Percentiles rank a stretch among this genome's conserved stretches.
Evolutionary conservation across 2,113 vertebrate species (phyloP).

Genomic region (Zapus hudsonius): DNA sequence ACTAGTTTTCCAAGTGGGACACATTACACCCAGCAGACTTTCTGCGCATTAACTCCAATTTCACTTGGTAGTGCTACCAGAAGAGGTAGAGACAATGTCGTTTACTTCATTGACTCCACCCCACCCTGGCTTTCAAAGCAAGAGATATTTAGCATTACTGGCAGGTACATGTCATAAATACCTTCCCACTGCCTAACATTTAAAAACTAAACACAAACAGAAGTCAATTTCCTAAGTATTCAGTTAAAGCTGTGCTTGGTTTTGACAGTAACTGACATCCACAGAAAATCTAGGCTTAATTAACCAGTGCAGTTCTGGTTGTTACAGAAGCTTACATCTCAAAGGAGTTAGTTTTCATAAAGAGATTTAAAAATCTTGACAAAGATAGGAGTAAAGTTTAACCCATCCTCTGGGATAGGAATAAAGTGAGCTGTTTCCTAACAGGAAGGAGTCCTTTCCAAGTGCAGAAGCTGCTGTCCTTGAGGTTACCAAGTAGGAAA

Average conservation of each 20-base stretch:
- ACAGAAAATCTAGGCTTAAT: constrained; percentile 34
- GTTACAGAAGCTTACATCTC: constrained; percentile 47
- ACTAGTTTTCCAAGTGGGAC: constrained; percentile 47
- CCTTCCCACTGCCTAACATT: not conserved
- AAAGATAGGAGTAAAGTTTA: constrained; percentile 37
- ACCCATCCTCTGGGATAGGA: not conserved
- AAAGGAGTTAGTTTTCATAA: constrained; percentile 48
- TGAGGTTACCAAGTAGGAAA: not conserved
- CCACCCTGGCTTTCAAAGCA: not conserved
- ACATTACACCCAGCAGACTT: not conserved
- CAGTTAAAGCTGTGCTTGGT: constrained; percentile 34
- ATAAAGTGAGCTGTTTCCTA: constrained; percentile 43
- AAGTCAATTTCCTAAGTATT: constrained; percentile 24
- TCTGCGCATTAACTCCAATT: not conserved
- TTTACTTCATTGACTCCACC: not conserved
- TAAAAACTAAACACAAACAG: constrained; percentile 24
- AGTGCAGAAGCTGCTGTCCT: not conserved
- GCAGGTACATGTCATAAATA: constrained; percentile 29
- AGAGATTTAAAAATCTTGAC: constrained; percentile 41
- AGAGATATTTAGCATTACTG: not conserved
- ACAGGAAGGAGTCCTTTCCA: not conserved
- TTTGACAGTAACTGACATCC: not conserved
- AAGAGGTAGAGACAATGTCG: not conserved
- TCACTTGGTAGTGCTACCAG: not conserved
- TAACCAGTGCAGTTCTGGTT: not conserved